Evolutionary conservation across 2,888 invertebrate genomes (phyloP).

Genomic region (Dione vanillae): DNA sequence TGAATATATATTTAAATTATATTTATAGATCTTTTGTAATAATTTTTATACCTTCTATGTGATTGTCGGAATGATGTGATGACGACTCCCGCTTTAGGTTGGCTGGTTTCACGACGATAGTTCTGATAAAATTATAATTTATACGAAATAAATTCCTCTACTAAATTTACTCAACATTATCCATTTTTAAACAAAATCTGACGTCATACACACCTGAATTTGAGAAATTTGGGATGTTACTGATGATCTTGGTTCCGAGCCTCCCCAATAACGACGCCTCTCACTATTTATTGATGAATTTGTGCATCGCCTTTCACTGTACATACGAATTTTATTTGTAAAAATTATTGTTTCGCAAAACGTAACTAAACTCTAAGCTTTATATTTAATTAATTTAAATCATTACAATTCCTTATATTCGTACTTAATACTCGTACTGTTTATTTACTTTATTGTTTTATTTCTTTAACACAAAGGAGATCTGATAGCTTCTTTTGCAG

Average conservation of each 20-base stretch:
- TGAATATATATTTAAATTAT: background rate
- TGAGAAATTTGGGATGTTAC: conserved; percentile 78
- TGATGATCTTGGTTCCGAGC: conserved; percentile 75
- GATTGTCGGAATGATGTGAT: conserved; percentile 95
- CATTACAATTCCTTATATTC: too few relatives aligned
- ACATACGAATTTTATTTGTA: background rate
- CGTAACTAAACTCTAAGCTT: too few relatives aligned
- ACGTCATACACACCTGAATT: conserved; percentile 61
- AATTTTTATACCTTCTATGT: conserved; percentile 88
- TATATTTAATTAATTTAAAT: too few relatives aligned
- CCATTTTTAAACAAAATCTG: background rate
- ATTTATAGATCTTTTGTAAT: background rate
- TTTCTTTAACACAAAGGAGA: too few relatives aligned
- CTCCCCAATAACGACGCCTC: conserved; percentile 74
- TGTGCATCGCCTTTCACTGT: conserved; percentile 76
- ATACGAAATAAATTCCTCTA: too few relatives aligned
- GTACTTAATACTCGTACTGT: too few relatives aligned
- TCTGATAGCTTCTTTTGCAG: too few relatives aligned
- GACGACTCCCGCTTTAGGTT: conserved; percentile 92
- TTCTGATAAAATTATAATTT: conserved; percentile 57
- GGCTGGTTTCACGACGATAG: conserved; percentile 78
- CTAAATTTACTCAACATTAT: too few relatives aligned
- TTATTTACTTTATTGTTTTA: too few relatives aligned
- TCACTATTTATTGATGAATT: conserved; percentile 77
- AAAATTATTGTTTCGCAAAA: background rate